Base-by-base conservation (phyloP, 2,888 invertebrate genomes). In the Listrodromus nycthemerus region DNA sequence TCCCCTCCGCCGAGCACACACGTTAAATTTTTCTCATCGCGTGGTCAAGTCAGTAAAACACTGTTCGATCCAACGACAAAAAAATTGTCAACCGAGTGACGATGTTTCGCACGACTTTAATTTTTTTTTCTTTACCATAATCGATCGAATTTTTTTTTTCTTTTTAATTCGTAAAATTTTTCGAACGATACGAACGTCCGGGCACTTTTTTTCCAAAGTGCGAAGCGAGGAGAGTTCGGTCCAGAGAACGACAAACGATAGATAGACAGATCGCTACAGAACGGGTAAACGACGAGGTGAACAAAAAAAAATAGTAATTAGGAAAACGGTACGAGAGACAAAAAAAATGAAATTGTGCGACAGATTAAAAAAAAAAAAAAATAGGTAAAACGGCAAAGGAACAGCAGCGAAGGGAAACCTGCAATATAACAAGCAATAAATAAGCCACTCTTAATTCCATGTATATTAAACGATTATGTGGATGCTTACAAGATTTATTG, bases 371-470 rank as follows among this genome's bases (percentile, higher is more conserved):
- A 37, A 37, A 33, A 33, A 1, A 33, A 33, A 37, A 37, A 10
- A 33, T 33, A 33, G 33, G 1, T 8, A 77, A 66, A 85, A 73
- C n/a, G 66, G 69, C 67, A 80, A 77, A 45, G 58, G 70, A 69
- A 90, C 89, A 90, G 89, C 89, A 89, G 91, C 89, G 88, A 88
- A 90, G 91, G 89, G 88, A 90, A 92, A 92, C 90, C 92, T 92
- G 92, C 93, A 93, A 93, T 92, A 92, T 92, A 91, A 92, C 89
- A 92, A 93, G 92, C 92, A 93, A 93, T 93, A 92, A 92, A 92
- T 92, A 92, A 91, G 90, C 89, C 90, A 90, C 88, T 92, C 90
- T 92, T 91, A 91, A 92, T 92, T 92, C 89, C 91, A 88, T 92
- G 92, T 93, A 92, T 91, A 93, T 91, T 92, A 91, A 92, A 92